These are phyloP conservation scores for Takifugu ocellatus DNA, from an alignment of 2,797 vertebrate genomes.

Conservation along the genomic window DNA sequence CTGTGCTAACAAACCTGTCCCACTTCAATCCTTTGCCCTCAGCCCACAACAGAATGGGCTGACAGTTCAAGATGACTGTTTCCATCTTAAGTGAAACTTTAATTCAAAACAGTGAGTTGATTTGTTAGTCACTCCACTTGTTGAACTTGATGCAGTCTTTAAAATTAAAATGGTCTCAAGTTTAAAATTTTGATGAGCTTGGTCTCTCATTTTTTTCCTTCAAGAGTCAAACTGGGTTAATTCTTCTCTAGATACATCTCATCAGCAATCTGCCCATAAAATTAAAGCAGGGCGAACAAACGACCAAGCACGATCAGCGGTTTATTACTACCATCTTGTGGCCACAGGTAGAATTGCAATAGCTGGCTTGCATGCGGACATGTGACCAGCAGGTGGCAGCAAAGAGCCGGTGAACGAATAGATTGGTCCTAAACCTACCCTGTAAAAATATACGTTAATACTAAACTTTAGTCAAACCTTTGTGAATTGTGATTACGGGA, in stretches of 20 bases:
- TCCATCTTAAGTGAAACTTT: not conserved
- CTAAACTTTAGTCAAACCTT: not conserved
- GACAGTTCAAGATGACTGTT: not conserved
- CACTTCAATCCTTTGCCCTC: constrained; percentile 29
- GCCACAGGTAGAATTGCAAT: constrained; percentile 21
- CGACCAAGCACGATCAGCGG: constrained; percentile 17
- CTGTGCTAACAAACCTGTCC: constrained; percentile 49
- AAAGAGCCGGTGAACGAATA: constrained; percentile 8
- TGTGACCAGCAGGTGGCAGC: constrained; percentile 25
- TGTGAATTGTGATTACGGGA: too few relatives aligned
- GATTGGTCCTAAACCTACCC: not conserved
- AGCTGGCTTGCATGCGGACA: not conserved
- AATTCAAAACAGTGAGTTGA: not conserved
- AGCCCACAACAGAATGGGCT: constrained; percentile 18
- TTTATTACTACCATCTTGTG: constrained; percentile 60
- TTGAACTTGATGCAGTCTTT: not conserved
- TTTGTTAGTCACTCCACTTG: constrained; percentile 9
- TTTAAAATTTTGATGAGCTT: constrained; percentile 13
- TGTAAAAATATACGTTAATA: not conserved
- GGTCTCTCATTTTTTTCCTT: constrained; percentile 2
- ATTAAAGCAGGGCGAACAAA: not conserved
- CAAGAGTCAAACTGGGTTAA: constrained; percentile 11
- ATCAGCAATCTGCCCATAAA: constrained; percentile 26
- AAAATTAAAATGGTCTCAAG: not conserved
- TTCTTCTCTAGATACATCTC: constrained; percentile 28